Evolutionary conservation across 2,113 vertebrate species (phyloP).

Genomic region (Silurus asotus): DNA sequence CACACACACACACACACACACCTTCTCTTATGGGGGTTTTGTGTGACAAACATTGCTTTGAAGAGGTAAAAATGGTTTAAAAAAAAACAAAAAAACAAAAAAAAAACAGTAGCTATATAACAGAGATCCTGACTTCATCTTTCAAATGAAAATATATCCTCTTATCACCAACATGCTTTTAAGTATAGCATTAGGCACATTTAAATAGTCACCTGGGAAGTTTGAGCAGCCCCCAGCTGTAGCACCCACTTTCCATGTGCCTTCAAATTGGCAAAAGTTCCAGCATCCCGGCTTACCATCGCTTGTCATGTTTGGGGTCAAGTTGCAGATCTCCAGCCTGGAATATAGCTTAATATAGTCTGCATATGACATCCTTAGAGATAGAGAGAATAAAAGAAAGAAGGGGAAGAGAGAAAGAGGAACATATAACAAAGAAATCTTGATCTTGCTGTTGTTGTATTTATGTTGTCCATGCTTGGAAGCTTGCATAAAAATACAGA

Average conservation of each 20-base stretch:
- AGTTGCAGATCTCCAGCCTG: conserved; percentile 86
- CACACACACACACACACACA: no score
- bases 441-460: no score
- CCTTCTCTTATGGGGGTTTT: no score
- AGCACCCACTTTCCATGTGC: neutral
- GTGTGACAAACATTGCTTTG: no score
- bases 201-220: neutral
- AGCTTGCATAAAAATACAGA: no score
- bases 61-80: no score
- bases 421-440: no score
- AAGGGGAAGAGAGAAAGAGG: no score
- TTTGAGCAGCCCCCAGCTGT: neutral
- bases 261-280: neutral
- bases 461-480: no score
- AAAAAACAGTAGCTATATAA: no score
- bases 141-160: neutral
- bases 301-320: conserved; percentile 72
- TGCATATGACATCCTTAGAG: conserved; percentile 30
- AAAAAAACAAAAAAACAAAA: no score
- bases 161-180: neutral
- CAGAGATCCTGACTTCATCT: neutral
- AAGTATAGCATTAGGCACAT: neutral
- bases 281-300: conserved; percentile 67
- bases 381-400: neutral
- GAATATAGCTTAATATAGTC: conserved; percentile 87